phyloP scores from a whole-genome alignment of 1,140 invertebrate genomes.

The Bemisia tabaci region DNA sequence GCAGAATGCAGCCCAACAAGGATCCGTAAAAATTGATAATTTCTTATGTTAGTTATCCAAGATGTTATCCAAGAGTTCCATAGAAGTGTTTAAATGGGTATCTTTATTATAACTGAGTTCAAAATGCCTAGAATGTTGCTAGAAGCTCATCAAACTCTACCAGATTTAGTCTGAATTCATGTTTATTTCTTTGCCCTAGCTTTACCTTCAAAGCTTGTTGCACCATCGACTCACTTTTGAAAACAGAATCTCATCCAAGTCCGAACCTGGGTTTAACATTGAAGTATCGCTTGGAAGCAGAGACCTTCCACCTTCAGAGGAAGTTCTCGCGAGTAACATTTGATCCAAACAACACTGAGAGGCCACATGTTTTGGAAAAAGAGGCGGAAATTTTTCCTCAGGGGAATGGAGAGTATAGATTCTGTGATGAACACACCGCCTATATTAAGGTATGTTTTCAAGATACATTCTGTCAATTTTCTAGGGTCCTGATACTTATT shows the following conservation, averaged over 20 bases:
- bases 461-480: too few relatives aligned
- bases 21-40: too few relatives aligned
- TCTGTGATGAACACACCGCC: slow-evolving; percentile 58
- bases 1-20: too few relatives aligned
- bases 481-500: too few relatives aligned
- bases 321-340: slow-evolving; percentile 75
- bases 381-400: slow-evolving; percentile 21
- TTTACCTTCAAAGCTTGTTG: slow-evolving; percentile 82
- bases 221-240: slow-evolving; percentile 50
- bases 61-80: too few relatives aligned
- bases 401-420: slow-evolving; percentile 26
- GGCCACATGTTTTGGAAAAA: slow-evolving; percentile 29
- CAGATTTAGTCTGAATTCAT: slow-evolving; percentile 6
- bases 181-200: slow-evolving; percentile 33
- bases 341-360: slow-evolving; percentile 31
- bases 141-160: too few relatives aligned
- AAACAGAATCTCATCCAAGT: slow-evolving; percentile 27
- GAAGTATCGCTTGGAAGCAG: slow-evolving; percentile 67
- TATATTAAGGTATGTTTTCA: slow-evolving; percentile 51
- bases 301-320: slow-evolving; percentile 57
- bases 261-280: slow-evolving; percentile 35
- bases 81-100: too few relatives aligned
- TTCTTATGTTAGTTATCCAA: too few relatives aligned
- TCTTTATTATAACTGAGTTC: too few relatives aligned
- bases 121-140: too few relatives aligned